These are phyloP conservation scores for Stichodactyla helianthus DNA, from an alignment of 64 coral and sea anemone species.

Conservation along the genomic window DNA sequence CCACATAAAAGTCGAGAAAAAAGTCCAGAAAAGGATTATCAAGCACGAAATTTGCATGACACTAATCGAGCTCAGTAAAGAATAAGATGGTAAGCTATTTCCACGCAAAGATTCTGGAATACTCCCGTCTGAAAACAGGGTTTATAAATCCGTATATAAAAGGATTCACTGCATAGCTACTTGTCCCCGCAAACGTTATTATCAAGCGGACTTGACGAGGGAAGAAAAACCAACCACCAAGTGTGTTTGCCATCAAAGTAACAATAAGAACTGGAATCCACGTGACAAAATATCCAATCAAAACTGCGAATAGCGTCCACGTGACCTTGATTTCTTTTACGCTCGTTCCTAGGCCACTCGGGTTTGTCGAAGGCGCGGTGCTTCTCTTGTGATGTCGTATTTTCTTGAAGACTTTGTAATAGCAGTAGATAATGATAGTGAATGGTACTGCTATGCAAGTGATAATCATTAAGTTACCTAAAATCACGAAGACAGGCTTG, in stretches of 20 bases:
- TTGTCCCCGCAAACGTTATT: background rate
- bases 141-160: slow-evolving; percentile 36
- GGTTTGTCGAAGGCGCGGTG: background rate
- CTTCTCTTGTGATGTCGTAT: slow-evolving; percentile 17
- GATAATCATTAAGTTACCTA: slow-evolving; percentile 12
- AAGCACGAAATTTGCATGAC: too few species aligned
- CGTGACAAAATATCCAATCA: background rate
- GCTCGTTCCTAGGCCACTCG: slow-evolving; percentile 1
- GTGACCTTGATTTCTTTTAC: slow-evolving; percentile 53
- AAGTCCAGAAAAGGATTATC: too few species aligned
- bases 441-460: slow-evolving; percentile 9
- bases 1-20: too few species aligned
- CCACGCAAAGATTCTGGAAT: background rate
- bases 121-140: slow-evolving; percentile 11
- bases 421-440: slow-evolving; percentile 24
- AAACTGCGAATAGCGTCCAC: slow-evolving; percentile 20
- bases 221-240: background rate
- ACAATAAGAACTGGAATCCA: slow-evolving; percentile 26
- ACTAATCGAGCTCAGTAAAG: too few species aligned
- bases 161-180: slow-evolving; percentile 25
- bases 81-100: background rate
- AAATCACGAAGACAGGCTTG: slow-evolving; percentile 23
- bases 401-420: slow-evolving; percentile 25
- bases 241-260: background rate
- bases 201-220: slow-evolving; percentile 26